phyloP scores from a whole-genome alignment of 1,140 invertebrate species.

The Scaptomyza hsui region DNA sequence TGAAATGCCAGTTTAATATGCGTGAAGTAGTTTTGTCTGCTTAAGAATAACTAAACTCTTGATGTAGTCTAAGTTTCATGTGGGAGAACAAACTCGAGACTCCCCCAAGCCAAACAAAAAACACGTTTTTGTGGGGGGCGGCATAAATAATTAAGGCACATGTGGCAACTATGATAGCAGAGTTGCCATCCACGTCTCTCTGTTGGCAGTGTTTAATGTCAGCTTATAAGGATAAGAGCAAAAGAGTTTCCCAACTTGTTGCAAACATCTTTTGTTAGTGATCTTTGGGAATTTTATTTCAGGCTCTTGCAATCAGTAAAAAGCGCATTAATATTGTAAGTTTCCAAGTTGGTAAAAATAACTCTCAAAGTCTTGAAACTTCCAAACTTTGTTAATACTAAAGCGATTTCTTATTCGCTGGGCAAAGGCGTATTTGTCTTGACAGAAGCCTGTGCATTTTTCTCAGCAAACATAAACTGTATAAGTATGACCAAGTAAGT shows the following conservation, averaged over 20 bases:
- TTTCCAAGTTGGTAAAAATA: not conserved
- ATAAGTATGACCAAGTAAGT: constrained; percentile 81
- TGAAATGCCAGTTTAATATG: constrained; percentile 81
- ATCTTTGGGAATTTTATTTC: not conserved
- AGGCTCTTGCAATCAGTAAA: not conserved
- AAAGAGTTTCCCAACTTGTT: not conserved
- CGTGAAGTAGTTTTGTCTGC: constrained; percentile 75
- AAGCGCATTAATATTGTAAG: not conserved
- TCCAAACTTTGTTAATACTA: not conserved
- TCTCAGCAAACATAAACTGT: constrained; percentile 80
- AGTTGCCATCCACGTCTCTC: constrained; percentile 1
- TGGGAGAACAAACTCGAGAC: not conserved
- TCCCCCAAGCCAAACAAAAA: not conserved
- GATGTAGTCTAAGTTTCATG: constrained; percentile 56
- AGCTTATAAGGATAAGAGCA: not conserved
- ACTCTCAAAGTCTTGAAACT: not conserved
- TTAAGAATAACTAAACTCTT: constrained; percentile 70
- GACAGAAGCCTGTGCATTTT: constrained; percentile 5
- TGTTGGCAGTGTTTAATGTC: not conserved
- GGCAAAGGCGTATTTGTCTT: not conserved
- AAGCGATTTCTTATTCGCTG: not conserved
- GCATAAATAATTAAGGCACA: constrained; percentile 72
- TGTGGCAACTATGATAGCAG: constrained; percentile 31
- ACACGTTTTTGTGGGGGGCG: constrained; percentile 44
- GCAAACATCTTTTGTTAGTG: not conserved